Evolutionary conservation across 2,888 invertebrate genomes (phyloP), one percentile per base, ranked within the genome.

Genomic region (Pristionchus exspectatus): DNA sequence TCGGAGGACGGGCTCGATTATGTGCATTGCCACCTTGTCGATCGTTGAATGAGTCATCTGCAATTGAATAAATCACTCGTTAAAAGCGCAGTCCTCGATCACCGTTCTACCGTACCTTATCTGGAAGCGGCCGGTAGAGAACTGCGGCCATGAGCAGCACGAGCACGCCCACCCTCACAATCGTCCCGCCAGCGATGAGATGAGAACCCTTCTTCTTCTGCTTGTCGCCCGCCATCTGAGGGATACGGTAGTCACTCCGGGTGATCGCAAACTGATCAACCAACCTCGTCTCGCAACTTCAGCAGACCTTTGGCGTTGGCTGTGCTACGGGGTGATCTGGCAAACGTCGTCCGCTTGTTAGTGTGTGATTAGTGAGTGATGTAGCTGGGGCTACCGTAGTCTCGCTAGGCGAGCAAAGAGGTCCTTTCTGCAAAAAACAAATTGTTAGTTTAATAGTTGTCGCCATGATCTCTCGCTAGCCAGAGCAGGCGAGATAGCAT

Each of bases 1-100:
- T 30, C 94, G 91, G 10, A 94, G 90, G 5, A 90, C 91, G 69
- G 92, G 91, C 72, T 94, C 94, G 56, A 92, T 91, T 74, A 93
- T 86, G 88, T 92, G 92, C 91, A 94, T 91, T 0, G 92, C 91
- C 33, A 90, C n/a, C 16, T 93, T 90, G 89, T 93, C 93, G 88
- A 92, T 86, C 38, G 87, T 74, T n/a, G 90, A 90, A 21, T 90
- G 90, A 9, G 92, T 91, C 85, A 93, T 88, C 87, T 88, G 27
- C 24, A 50, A 87, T 18, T n/a, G 1, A 9, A 59, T 63, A 24
- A 12, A 63, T 63, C 21, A 7, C 27, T 24, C 84, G 16, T 7
- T 24, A 50, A 16, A 63, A 14, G n/a, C 33, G 1, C 12, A 86
- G 30, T n/a, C 38, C 44, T 50, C 24, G n/a, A 59, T 50, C 84